A percentile compares a stretch with the other conserved stretches of the same genome.
Conservation (phyloP, 2,113 vertebrate species). For the Psilopogon haemacephalus region DNA sequence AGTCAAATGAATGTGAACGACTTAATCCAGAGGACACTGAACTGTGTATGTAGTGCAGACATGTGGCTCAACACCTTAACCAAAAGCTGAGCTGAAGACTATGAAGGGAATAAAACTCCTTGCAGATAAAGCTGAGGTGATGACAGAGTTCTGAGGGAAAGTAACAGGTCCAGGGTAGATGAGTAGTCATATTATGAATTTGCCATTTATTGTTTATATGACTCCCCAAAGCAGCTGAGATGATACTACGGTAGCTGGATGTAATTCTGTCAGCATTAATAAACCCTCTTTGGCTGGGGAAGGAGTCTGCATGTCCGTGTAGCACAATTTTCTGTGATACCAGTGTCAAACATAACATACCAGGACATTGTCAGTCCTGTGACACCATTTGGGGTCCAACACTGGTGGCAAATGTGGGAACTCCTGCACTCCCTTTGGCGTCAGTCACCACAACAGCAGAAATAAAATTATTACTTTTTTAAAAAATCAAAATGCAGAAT, state of each 20-base stretch:
- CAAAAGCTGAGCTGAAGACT: not conserved
- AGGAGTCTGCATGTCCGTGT: not conserved
- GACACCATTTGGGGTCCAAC: rapidly evolving
- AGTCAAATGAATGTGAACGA: constrained; percentile 57
- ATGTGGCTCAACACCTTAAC: not conserved
- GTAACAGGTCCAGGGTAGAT: not conserved
- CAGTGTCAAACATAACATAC: not conserved
- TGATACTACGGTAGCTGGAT: rapidly evolving
- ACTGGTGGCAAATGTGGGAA: rapidly evolving
- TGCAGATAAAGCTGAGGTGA: not conserved
- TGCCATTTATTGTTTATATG: not conserved
- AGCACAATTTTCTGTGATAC: not conserved
- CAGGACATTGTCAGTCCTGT: not conserved
- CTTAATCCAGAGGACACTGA: constrained; percentile 19
- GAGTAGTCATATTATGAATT: not conserved
- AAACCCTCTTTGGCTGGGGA: not conserved
- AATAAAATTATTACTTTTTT: not conserved
- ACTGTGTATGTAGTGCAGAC: not conserved
- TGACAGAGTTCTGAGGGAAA: not conserved
- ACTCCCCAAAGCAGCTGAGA: not conserved
- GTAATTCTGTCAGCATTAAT: rapidly evolving
- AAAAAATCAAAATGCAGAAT: not conserved
- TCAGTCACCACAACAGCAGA: not conserved
- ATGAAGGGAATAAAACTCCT: not conserved
- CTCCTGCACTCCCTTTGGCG: not conserved